Base-by-base conservation (phyloP, 23 tunicate species). In the Corella eumyota region DNA sequence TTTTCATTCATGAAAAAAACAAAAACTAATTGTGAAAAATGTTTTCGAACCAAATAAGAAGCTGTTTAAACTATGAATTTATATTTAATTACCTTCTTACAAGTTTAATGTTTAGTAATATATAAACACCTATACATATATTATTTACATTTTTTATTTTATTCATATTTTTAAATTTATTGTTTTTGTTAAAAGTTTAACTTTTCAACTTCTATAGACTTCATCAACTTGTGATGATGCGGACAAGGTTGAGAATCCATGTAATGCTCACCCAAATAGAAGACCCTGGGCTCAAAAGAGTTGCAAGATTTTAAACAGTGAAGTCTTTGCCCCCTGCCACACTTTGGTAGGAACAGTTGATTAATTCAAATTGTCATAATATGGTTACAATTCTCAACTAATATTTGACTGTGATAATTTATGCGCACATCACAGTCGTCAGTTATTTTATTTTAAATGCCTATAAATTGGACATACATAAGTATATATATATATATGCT, bases 231-330 rank as follows among this genome's bases (percentile, higher is more conserved):
- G 81, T 45, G 71, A 75, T 32, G 44, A 75, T 33, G 63, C 73
- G 0, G 29, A 33, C 28, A 65, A 36, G 36, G 34, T 25, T 62
- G 40, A 27, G n/a, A 51, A 54, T 11, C 70, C 73, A 5, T 79
- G 87, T 57, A 45, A 60, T 13, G 26, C 36, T 4, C 53, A 71
- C n/a, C 87, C 78, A 0, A 33, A 51, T 7, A 65, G 87, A 15
- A 37, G 32, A 24, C 65, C 66, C 19, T 79, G 78, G 77, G 78
- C 87, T 19, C 71, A 79, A 36, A 36, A 34, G 34, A 79, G 69
- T 48, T 79, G 87, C 56, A 62, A 64, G 24, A 79, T 79, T 38
- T 46, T 79, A 22, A 52, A 79, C 54, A 62, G 65, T 40, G 63
- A 50, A 37, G 63, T 61, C 36, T 79, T 79, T 58, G 70, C 38